phyloP scores from a whole-genome alignment of 2,888 invertebrate genomes.

The Pseudanteris insignis region DNA sequence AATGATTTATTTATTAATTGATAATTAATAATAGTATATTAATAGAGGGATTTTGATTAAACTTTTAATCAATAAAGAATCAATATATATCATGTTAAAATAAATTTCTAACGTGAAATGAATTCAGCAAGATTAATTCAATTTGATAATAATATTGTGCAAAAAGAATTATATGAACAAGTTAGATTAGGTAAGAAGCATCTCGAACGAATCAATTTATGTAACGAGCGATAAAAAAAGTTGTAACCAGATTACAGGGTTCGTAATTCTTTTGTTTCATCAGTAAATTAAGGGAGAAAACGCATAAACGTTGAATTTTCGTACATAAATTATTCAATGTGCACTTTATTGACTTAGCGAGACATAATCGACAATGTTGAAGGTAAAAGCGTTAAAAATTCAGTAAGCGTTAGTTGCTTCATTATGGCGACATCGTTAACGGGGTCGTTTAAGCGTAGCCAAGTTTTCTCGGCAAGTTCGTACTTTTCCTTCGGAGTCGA shows the following conservation, averaged over 20 bases:
- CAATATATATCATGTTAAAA: too few species aligned
- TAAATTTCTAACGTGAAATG: too few species aligned
- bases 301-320: conserved; percentile 1
- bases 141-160: too few species aligned
- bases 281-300: not conserved
- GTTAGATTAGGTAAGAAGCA: too few species aligned
- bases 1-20: too few species aligned
- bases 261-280: conserved; percentile 12
- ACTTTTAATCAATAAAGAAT: too few species aligned
- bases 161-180: too few species aligned
- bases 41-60: too few species aligned
- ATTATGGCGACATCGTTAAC: conserved; percentile 41
- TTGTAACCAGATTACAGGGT: conserved; percentile 11
- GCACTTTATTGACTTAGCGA: conserved; percentile 40
- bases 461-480: conserved; percentile 47
- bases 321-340: conserved; percentile 22
- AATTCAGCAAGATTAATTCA: too few species aligned
- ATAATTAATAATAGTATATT: too few species aligned
- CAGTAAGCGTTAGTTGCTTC: conserved; percentile 45
- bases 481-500: conserved; percentile 47
- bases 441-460: conserved; percentile 35
- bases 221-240: conserved; percentile 7
- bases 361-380: conserved; percentile 41
- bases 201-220: too few species aligned
- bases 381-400: conserved; percentile 41